Percentiles rank a stretch among this genome's conserved stretches.
Evolutionary conservation across 2,888 invertebrate genomes (phyloP).

Genomic region (Pachliopta kotzebuea): DNA sequence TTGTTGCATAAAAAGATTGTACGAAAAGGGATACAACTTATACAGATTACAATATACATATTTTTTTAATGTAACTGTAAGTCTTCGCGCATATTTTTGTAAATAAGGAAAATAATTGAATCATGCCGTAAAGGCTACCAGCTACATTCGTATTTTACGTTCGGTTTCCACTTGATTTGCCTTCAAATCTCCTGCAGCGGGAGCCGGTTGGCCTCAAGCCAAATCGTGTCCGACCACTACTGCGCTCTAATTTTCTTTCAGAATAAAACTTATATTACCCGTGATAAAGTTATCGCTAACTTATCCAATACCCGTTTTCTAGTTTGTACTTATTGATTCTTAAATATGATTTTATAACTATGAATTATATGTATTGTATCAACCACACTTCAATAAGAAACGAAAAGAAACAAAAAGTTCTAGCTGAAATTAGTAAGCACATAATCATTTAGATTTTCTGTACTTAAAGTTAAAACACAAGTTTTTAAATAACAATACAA

Average conservation of each 20-base stretch:
- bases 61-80: not conserved
- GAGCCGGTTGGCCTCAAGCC: constrained; percentile 58
- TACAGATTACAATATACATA: too few relatives aligned
- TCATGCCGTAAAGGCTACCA: not conserved
- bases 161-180: constrained; percentile 57
- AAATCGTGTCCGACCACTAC: constrained; percentile 60
- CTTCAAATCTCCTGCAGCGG: constrained; percentile 49
- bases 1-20: too few relatives aligned
- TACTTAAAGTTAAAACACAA: not conserved
- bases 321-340: not conserved
- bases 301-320: constrained; percentile 11
- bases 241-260: constrained; percentile 63
- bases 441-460: too few relatives aligned
- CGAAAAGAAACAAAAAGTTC: too few relatives aligned
- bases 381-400: too few relatives aligned
- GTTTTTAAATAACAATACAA: not conserved
- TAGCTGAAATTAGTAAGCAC: too few relatives aligned
- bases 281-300: constrained; percentile 40
- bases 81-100: not conserved
- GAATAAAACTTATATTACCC: constrained; percentile 54
- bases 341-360: not conserved
- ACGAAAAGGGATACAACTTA: not conserved
- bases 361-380: not conserved
- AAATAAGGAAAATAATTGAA: not conserved
- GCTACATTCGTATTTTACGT: constrained; percentile 32